phyloP scores from a whole-genome alignment of 2,113 vertebrate genomes.

The Xenotilapia caudafasciata region DNA sequence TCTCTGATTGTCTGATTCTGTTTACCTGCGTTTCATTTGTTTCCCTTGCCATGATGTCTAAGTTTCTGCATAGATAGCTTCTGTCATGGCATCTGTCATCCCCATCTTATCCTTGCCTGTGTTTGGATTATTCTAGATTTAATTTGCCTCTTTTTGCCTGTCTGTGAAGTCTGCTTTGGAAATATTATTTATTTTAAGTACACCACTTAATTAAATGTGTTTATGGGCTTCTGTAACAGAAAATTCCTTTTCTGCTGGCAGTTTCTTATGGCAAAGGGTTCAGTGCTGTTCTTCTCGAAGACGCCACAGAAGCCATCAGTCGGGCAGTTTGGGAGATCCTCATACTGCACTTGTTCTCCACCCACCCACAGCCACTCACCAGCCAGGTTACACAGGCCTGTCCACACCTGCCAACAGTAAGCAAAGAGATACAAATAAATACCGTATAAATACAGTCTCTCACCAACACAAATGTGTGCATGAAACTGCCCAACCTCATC shows the following conservation, averaged over 20 bases:
- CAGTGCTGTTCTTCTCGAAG: accelerated
- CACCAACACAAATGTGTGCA: not conserved
- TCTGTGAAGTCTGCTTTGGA: not conserved
- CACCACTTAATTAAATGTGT: not conserved
- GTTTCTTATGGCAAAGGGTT: not conserved
- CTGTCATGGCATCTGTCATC: not conserved
- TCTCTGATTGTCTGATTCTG: not conserved
- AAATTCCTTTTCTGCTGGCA: not conserved
- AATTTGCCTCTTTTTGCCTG: not conserved
- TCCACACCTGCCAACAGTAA: not conserved
- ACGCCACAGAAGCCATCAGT: not conserved
- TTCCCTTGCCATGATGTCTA: not conserved
- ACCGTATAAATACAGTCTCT: not conserved
- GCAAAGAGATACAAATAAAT: not conserved
- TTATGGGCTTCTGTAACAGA: not conserved
- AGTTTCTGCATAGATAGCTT: not conserved
- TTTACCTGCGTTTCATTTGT: not conserved
- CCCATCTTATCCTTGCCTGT: accelerated
- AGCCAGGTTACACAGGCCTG: not conserved
- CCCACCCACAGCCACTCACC: not conserved
- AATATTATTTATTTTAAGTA: not conserved
- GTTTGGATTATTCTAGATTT: not conserved
- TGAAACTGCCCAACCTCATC: not conserved
- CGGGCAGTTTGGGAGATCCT: not conserved
- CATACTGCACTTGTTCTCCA: not conserved